Base-by-base conservation (phyloP, 2,113 vertebrate species). In the Sporophila hypoxantha region DNA sequence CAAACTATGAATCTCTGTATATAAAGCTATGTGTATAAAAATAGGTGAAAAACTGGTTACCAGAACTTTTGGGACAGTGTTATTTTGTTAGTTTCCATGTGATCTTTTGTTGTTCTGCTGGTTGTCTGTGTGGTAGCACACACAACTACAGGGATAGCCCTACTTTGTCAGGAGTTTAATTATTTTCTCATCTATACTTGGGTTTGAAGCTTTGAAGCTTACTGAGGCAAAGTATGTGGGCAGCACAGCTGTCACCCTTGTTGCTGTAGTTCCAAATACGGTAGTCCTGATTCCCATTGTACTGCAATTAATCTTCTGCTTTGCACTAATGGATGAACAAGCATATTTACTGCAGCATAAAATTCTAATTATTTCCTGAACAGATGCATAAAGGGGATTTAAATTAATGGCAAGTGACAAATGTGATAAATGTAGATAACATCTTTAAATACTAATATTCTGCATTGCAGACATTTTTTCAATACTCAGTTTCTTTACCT, bases 351-450 rank as follows among this genome's bases (percentile, higher is more conserved):
- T 85, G 91, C 95, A 93, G 96, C 96, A 96, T 96, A 97, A 97
- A 97, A 97, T 96, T 90, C 92, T 96, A 96, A 97, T 97, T 97
- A 98, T 97, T 97, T 97, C 96, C 95, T 96, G 94, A 97, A 94
- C 92, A 96, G 91, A 97, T 96, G 95, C 87, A 93, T 95, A 96
- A 94, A 96, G 70, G 82, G 81, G 95, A 97, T 95, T 93, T 95
- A 96, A 97, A 96, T 96, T 97, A 96, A 96, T 95, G 78, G 88
- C 90, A 97, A 97, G 84, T 96, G 97, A 96, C 96, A 95, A 96
- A 94, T 84, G 74, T 96, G 96, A 97, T 96, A 94, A 96, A 97
- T 95, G 89, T 42, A 16, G 95, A 89, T 95, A 95, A 55, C 94
- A 93, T 97, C 95, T 96, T 96, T 93, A 95, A 96, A 96, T 94